Evolutionary conservation across 2,888 invertebrate species (phyloP).

Genomic region (Ellobium chinense): DNA sequence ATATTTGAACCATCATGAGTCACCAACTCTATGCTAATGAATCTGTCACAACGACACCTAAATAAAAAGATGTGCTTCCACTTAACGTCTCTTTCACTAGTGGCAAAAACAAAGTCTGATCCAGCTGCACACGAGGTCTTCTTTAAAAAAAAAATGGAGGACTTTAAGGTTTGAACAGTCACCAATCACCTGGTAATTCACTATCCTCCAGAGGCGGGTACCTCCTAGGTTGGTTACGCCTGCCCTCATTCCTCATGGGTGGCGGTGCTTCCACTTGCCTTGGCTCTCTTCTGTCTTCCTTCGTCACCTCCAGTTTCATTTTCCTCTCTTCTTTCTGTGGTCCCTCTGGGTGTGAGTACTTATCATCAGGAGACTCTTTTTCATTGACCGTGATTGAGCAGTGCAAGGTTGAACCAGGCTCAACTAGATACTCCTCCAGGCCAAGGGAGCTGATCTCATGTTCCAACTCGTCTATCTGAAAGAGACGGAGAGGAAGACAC

Average conservation of each 20-base stretch:
- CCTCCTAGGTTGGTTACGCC: not conserved
- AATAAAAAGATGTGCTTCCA: too few relatives aligned
- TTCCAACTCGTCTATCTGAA: not conserved
- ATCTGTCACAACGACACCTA: too few relatives aligned
- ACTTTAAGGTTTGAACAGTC: too few relatives aligned
- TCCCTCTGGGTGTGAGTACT: slow-evolving; percentile 7
- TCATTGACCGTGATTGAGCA: slow-evolving; percentile 21
- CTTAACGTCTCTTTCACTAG: too few relatives aligned
- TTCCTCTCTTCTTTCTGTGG: slow-evolving; percentile 9
- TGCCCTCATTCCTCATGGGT: not conserved
- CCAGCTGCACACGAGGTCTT: too few relatives aligned
- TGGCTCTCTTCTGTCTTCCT: slow-evolving; percentile 2
- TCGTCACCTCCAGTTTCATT: not conserved
- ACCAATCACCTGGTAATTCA: slow-evolving; percentile 30
- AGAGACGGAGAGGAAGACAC: not conserved
- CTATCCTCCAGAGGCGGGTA: not conserved
- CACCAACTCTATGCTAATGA: too few relatives aligned
- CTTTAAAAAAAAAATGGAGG: too few relatives aligned
- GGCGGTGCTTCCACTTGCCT: slow-evolving; percentile 1
- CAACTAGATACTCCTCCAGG: not conserved
- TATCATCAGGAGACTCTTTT: not conserved
- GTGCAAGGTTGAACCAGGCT: not conserved
- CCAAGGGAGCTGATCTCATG: not conserved
- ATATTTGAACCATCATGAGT: too few relatives aligned
- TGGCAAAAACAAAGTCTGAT: too few relatives aligned